A percentile compares a stretch with the other conserved stretches of the same genome.
Conservation (phyloP, 53 echinoderm and acorn worm species). For the Glandiceps talaboti region DNA sequence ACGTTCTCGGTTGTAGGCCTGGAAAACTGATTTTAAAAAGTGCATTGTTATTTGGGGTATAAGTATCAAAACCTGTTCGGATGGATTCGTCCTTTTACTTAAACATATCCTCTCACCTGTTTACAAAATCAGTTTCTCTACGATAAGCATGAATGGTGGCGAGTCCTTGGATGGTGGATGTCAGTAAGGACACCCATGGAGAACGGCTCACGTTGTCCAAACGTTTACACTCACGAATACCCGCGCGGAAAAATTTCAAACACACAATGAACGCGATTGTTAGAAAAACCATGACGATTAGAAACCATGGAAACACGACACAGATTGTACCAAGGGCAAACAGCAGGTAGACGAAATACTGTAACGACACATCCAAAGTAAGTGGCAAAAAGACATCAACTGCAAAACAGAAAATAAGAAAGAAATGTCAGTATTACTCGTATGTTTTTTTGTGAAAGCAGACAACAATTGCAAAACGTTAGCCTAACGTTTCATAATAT, state of each 20-base stretch:
- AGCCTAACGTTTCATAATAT: too few species aligned
- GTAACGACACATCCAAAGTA: slow-evolving; percentile 72
- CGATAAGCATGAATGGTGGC: slow-evolving; percentile 86
- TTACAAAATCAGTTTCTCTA: slow-evolving; percentile 68
- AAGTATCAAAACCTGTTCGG: too few species aligned
- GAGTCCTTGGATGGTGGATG: slow-evolving; percentile 83
- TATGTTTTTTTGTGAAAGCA: too few species aligned
- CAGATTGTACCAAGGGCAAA: slow-evolving; percentile 69
- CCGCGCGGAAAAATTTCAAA: slow-evolving; percentile 60
- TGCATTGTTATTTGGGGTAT: too few species aligned
- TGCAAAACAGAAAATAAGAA: slow-evolving; percentile 15
- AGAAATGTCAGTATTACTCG: too few species aligned
- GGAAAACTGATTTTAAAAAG: too few species aligned
- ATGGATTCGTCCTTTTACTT: too few species aligned
- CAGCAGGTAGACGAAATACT: slow-evolving; percentile 50
- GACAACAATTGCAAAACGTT: too few species aligned
- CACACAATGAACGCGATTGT: slow-evolving; percentile 52
- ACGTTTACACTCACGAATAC: slow-evolving; percentile 80
- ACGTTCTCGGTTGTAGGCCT: too few species aligned
- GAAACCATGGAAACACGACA: slow-evolving; percentile 56
- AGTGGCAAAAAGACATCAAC: slow-evolving; percentile 84
- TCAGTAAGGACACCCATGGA: slow-evolving; percentile 92
- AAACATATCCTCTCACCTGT: slow-evolving; percentile 33
- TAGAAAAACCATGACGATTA: slow-evolving; percentile 40
- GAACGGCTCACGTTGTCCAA: slow-evolving; percentile 88